phyloP scores from a whole-genome alignment of 2,113 vertebrate genomes.

The Mustela nigripes region DNA sequence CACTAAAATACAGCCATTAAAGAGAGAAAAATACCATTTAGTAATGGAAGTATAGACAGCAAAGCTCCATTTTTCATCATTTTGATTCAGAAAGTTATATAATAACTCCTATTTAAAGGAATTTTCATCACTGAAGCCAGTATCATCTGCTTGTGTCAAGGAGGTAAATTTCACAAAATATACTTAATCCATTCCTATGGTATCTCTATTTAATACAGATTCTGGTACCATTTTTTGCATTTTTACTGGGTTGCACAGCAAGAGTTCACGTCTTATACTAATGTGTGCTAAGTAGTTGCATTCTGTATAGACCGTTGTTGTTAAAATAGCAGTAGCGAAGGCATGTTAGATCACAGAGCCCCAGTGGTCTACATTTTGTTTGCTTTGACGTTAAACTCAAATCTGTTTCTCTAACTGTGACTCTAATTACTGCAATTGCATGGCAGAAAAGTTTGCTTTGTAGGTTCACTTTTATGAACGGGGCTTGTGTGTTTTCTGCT shows the following conservation, averaged over 20 bases:
- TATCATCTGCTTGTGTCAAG: slow-evolving; percentile 66
- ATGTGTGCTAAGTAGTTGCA: slow-evolving; percentile 83
- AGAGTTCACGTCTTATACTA: slow-evolving; percentile 85
- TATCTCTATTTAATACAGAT: slow-evolving; percentile 73
- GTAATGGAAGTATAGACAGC: neutral
- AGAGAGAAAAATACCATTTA: neutral
- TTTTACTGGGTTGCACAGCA: slow-evolving; percentile 81
- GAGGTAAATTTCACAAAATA: slow-evolving; percentile 70
- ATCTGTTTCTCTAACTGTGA: slow-evolving; percentile 84
- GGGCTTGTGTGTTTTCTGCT: slow-evolving; percentile 87
- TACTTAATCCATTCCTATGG: slow-evolving; percentile 71
- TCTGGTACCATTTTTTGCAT: slow-evolving; percentile 70
- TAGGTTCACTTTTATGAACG: slow-evolving; percentile 82
- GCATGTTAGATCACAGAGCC: slow-evolving; percentile 85
- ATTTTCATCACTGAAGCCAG: slow-evolving; percentile 59
- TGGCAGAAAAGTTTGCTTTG: slow-evolving; percentile 85
- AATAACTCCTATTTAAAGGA: slow-evolving; percentile 57
- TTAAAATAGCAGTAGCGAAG: slow-evolving; percentile 83
- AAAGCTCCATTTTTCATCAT: slow-evolving; percentile 64
- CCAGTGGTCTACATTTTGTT: slow-evolving; percentile 85
- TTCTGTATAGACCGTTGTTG: slow-evolving; percentile 81
- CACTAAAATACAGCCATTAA: slow-evolving; percentile 58
- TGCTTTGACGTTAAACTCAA: slow-evolving; percentile 87
- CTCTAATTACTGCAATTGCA: slow-evolving; percentile 87
- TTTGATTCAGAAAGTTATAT: slow-evolving; percentile 67